phyloP scores from a whole-genome alignment of 2,888 invertebrate genomes.

The Caenorhabditis wallacei region DNA sequence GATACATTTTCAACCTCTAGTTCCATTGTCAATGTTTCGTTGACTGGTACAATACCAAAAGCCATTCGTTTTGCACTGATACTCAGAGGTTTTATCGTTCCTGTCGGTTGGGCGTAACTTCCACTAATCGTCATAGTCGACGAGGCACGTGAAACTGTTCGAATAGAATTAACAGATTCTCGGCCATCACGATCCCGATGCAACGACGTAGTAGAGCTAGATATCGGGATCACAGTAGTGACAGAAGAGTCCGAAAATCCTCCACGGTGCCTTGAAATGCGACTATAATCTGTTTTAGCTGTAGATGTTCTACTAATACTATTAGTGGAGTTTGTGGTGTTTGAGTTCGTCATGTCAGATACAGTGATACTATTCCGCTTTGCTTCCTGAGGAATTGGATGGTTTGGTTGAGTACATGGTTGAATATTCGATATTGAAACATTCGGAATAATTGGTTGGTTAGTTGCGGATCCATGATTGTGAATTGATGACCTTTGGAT shows the following conservation, averaged over 20 bases:
- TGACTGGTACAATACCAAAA: slow-evolving; percentile 18
- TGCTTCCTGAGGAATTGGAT: neutral
- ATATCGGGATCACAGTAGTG: slow-evolving; percentile 6
- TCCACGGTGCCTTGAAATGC: slow-evolving; percentile 3
- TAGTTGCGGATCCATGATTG: neutral
- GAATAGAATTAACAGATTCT: slow-evolving; percentile 30
- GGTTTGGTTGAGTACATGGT: neutral
- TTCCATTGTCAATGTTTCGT: slow-evolving; percentile 35
- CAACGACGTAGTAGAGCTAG: neutral
- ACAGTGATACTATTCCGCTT: neutral
- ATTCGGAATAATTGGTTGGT: neutral
- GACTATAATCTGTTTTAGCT: slow-evolving; percentile 22
- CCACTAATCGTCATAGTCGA: slow-evolving; percentile 14
- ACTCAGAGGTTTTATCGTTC: slow-evolving; percentile 10
- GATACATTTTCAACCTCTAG: slow-evolving; percentile 33
- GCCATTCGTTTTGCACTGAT: slow-evolving; percentile 24
- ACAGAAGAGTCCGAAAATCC: slow-evolving; percentile 20
- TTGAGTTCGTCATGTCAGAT: slow-evolving; percentile 3
- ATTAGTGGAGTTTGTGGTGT: slow-evolving; percentile 13
- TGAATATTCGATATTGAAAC: neutral
- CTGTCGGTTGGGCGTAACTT: neutral
- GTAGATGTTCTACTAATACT: slow-evolving; percentile 20
- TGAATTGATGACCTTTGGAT: neutral
- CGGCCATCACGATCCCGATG: slow-evolving; percentile 21
- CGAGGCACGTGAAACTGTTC: slow-evolving; percentile 29